Percentiles rank a stretch among this genome's conserved stretches.
These are phyloP conservation scores for Sebastes melanostomus DNA, from an alignment of 2,797 vertebrate genomes.

Conservation along the genomic window DNA sequence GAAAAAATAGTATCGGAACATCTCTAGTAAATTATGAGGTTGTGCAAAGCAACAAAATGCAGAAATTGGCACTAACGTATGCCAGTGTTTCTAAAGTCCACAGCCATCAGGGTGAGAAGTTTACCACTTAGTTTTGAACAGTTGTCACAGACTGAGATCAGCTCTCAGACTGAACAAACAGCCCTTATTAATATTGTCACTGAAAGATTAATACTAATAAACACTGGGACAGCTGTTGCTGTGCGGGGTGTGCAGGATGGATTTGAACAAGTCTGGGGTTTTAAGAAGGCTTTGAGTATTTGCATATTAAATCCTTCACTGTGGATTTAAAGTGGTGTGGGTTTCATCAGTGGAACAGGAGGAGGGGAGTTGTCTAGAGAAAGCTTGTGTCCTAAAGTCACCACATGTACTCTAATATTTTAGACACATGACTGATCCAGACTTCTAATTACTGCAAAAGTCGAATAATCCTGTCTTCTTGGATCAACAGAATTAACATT, in stretches of 20 bases:
- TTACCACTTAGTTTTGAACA: background rate
- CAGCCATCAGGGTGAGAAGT: background rate
- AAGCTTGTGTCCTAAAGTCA: background rate
- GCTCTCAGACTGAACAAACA: background rate
- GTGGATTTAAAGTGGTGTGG: background rate
- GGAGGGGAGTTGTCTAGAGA: background rate
- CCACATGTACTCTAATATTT: background rate
- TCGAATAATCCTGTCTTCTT: slow-evolving; percentile 1
- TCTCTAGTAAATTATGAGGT: no score
- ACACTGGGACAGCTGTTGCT: background rate
- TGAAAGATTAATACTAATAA: background rate
- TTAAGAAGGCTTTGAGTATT: slow-evolving; percentile 1
- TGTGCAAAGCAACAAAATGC: background rate
- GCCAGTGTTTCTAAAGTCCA: background rate
- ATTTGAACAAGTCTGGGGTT: background rate
- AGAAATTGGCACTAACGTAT: background rate
- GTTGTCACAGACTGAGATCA: background rate
- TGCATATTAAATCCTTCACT: slow-evolving; percentile 36
- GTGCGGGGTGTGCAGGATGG: background rate
- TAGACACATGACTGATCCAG: background rate
- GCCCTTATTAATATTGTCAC: background rate
- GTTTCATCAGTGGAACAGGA: slow-evolving; percentile 3
- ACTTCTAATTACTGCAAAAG: slow-evolving; percentile 2
- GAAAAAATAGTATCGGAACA: no score
- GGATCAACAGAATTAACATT: background rate